These are phyloP conservation scores for Cheilosia vulpina DNA, from an alignment of 2,888 invertebrate species.

Conservation along the genomic window DNA sequence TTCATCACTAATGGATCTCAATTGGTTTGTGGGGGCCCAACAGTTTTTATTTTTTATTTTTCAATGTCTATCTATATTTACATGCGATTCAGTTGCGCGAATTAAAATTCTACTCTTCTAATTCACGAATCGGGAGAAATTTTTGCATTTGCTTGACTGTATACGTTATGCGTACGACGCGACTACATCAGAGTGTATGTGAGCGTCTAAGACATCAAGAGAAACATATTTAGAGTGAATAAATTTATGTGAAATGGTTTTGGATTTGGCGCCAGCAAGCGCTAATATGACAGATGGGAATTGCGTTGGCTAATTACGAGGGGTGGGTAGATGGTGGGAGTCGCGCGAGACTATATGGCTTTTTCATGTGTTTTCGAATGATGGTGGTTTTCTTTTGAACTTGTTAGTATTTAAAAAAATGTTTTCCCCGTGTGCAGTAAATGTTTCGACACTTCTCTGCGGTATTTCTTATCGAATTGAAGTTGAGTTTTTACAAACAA, in stretches of 20 bases:
- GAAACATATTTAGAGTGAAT: constrained; percentile 1
- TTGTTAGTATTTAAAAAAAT: no score
- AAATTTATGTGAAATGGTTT: constrained; percentile 14
- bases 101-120: constrained; percentile 39
- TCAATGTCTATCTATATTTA: background rate
- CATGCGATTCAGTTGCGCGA: constrained; percentile 44
- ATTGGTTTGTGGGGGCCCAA: constrained; percentile 31
- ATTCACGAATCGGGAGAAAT: constrained; percentile 21
- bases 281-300: constrained; percentile 19
- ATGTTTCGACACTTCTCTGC: no score
- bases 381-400: background rate
- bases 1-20: constrained; percentile 65
- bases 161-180: background rate
- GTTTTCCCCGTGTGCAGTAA: no score
- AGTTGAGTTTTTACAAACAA: no score
- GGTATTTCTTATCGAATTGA: no score
- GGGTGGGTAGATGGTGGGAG: background rate
- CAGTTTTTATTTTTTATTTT: background rate
- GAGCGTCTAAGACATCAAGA: background rate
- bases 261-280: background rate
- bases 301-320: background rate
- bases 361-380: background rate
- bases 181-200: background rate
- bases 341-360: background rate
- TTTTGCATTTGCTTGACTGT: background rate